Base-by-base conservation (phyloP, 2,797 vertebrate species). In the Sebastes hubbsi region DNA sequence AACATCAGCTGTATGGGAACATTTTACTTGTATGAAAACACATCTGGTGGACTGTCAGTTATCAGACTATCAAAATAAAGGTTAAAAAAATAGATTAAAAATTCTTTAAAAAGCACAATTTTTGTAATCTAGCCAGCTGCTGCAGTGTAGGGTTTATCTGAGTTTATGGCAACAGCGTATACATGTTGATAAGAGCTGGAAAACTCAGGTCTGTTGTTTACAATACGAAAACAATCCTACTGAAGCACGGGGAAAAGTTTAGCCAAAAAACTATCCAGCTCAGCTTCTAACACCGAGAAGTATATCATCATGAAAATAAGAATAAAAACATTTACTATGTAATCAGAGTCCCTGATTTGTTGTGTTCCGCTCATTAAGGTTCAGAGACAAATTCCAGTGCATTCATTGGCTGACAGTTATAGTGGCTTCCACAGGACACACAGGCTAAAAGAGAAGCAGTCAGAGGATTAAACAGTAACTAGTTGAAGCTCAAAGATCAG, bases 401-500 rank as follows among this genome's bases (percentile, higher is more conserved):
- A 25, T 9, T 74, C 20, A 64, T 30, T 65, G 8, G 54, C 20
- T 36, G 54, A 32, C 2, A 6, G 67, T 18, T 8, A 2, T 27
- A 1, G 1, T 2, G 60, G 42, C 32, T 20, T 64, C 24, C 59
- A n/a, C 62, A 32, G 32, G 27, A 49, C 55, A 11, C 62, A 24
- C 8, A 2, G 24, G 22, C 75, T 70, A 18, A 13, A 80, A 56
- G 72, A 82, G 64, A 52, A 79, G 27, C 80, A 80, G 59, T 18
- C 55, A 8, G 63, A 56, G 46, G 84, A 82, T 84, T 87, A 83
- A 82, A 83, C 8, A n/a, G 60, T 1, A 77, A 55, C 72, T 49
- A 27, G 55, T 49, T 59, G 67, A 78, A 78, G 63, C 82, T 72
- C 84, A 72, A 8, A 82, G 87, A 89, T 90, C 85, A 84, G 64